These are phyloP conservation scores for Tragelaphus imberbis DNA, from an alignment of 2,113 vertebrate genomes.

Conservation along the genomic window DNA sequence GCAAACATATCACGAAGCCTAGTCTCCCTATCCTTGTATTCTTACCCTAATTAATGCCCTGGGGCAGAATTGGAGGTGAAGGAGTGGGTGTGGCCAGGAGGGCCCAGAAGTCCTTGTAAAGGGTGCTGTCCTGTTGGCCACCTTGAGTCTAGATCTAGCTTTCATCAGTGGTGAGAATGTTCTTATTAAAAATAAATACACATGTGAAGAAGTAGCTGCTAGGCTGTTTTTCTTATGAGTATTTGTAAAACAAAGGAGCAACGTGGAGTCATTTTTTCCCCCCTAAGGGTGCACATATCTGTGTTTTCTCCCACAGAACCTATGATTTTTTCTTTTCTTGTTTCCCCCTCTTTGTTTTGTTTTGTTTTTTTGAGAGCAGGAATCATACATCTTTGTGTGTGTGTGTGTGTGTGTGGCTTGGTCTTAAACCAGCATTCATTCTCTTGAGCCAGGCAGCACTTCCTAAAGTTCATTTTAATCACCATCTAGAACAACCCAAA, in stretches of 20 bases:
- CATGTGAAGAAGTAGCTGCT: background rate
- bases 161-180: background rate
- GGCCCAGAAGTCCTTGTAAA: background rate
- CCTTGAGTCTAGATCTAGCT: background rate
- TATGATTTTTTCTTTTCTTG: background rate
- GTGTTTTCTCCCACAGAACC: background rate
- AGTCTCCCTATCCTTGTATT: background rate
- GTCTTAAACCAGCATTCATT: conserved; percentile 35
- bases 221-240: background rate
- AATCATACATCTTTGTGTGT: conserved; percentile 2
- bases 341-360: background rate
- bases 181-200: background rate
- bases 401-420: background rate
- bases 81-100: background rate
- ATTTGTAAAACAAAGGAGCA: conserved; percentile 20
- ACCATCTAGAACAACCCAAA: background rate
- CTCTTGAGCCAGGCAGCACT: conserved; percentile 31
- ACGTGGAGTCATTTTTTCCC: background rate
- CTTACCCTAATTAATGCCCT: background rate
- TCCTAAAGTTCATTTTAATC: conserved; percentile 35
- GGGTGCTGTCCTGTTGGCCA: background rate
- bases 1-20: background rate
- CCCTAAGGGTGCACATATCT: background rate
- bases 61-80: background rate
- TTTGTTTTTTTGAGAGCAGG: conserved; percentile 25